Conservation (phyloP, 2,888 invertebrate species). For the Amorpha juglandis region DNA sequence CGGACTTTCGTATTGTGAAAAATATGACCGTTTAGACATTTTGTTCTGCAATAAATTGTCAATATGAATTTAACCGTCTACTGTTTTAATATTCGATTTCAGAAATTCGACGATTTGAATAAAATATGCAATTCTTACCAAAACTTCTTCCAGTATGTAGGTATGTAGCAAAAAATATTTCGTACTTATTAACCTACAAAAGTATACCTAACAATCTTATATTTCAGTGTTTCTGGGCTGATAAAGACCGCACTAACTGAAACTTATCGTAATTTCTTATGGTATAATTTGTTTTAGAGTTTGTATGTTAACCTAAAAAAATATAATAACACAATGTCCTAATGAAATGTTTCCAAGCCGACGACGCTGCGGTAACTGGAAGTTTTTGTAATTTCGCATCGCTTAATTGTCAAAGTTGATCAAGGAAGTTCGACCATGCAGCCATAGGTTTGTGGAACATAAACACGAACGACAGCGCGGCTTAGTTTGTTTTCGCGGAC, state of each 20-base stretch:
- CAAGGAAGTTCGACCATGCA: conserved; percentile 4
- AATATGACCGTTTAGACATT: conserved; percentile 39
- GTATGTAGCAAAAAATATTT: background rate
- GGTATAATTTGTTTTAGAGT: too few relatives aligned
- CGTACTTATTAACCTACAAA: background rate
- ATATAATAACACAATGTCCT: background rate
- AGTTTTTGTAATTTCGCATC: background rate
- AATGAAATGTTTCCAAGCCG: background rate
- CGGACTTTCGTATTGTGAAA: conserved; percentile 44
- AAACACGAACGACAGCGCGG: background rate
- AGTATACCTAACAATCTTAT: too few relatives aligned
- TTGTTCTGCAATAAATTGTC: conserved; percentile 19
- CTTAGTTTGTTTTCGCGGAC: too few relatives aligned
- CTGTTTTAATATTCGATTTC: conserved; percentile 1
- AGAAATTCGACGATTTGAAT: background rate
- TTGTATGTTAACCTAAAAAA: background rate
- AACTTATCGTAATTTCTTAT: too few relatives aligned
- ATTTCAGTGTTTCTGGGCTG: too few relatives aligned
- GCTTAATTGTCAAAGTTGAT: background rate
- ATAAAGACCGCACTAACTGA: too few relatives aligned
- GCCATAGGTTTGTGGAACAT: background rate
- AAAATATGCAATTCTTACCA: background rate
- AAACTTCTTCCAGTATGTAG: background rate
- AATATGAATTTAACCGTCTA: conserved; percentile 1
- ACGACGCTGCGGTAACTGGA: background rate